Percentiles rank a stretch among this genome's conserved stretches.
Evolutionary conservation across 1,140 invertebrate species (phyloP).

Genomic region (Sesamia nonagrioides): DNA sequence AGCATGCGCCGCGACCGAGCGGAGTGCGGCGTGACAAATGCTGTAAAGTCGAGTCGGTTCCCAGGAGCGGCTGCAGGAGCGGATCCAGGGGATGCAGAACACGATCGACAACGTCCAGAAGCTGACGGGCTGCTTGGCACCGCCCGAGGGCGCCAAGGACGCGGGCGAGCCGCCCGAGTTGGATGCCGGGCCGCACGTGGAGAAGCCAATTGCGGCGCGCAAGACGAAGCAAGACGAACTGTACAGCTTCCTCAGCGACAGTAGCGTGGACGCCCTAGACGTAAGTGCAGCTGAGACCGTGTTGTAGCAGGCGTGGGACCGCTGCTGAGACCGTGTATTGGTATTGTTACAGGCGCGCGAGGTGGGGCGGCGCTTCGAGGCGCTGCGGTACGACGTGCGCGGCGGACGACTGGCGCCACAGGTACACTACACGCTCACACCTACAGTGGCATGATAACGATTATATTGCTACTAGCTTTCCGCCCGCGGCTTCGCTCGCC

Average conservation of each 20-base stretch:
- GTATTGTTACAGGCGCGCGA: conserved; percentile 52
- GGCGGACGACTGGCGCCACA: background rate
- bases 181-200: background rate
- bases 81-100: conserved; percentile 68
- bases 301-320: background rate
- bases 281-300: conserved; percentile 44
- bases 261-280: conserved; percentile 62
- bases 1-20: background rate
- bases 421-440: background rate
- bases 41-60: background rate
- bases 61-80: conserved; percentile 68
- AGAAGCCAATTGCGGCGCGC: no score
- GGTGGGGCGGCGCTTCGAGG: conserved; percentile 66
- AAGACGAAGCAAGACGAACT: conserved; percentile 59
- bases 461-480: no score
- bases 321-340: background rate
- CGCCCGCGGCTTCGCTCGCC: no score
- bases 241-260: conserved; percentile 70
- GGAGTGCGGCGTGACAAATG: background rate
- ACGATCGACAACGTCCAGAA: conserved; percentile 78
- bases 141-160: background rate
- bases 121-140: conserved; percentile 58
- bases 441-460: background rate
- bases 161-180: conserved; percentile 1
- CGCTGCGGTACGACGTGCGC: conserved; percentile 56